Conservation (phyloP, 2,888 invertebrate genomes). For the Psococerastis gibbosa region DNA sequence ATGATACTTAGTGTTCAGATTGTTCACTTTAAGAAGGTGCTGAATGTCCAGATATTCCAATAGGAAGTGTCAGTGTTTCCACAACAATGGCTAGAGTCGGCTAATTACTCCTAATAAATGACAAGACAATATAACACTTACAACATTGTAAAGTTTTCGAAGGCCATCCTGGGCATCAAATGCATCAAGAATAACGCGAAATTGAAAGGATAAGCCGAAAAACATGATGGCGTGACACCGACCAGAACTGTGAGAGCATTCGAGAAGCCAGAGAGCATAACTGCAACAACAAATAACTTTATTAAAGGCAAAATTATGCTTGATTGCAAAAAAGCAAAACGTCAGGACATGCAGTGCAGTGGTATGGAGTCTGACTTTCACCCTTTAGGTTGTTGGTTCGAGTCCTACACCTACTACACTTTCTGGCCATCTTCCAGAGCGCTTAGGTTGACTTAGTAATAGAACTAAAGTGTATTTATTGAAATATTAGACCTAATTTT, state of each 20-base stretch:
- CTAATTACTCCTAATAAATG: background rate
- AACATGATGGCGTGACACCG: conserved; percentile 97
- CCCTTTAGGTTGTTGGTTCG: too few relatives aligned
- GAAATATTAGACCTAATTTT: too few relatives aligned
- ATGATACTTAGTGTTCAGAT: too few relatives aligned
- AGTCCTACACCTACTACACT: too few relatives aligned
- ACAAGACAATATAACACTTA: conserved; percentile 22
- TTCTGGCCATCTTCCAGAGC: too few relatives aligned
- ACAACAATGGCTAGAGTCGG: too few relatives aligned
- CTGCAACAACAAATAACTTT: conserved; percentile 25
- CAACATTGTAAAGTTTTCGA: conserved; percentile 83
- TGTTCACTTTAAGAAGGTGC: conserved; percentile 15
- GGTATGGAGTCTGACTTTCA: too few relatives aligned
- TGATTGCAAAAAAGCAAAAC: conserved; percentile 2
- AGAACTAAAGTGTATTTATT: too few relatives aligned
- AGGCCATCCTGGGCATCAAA: conserved; percentile 92
- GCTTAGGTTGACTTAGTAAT: too few relatives aligned
- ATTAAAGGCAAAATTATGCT: background rate
- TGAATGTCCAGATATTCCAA: conserved; percentile 1
- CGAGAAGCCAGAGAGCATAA: conserved; percentile 87
- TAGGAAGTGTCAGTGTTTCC: conserved; percentile 4
- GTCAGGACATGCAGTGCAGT: too few relatives aligned
- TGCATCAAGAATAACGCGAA: conserved; percentile 78
- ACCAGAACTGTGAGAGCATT: conserved; percentile 95
- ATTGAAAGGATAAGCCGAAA: conserved; percentile 86